Conservation (phyloP, 2,888 invertebrate genomes). For the Homarus gammarus region DNA sequence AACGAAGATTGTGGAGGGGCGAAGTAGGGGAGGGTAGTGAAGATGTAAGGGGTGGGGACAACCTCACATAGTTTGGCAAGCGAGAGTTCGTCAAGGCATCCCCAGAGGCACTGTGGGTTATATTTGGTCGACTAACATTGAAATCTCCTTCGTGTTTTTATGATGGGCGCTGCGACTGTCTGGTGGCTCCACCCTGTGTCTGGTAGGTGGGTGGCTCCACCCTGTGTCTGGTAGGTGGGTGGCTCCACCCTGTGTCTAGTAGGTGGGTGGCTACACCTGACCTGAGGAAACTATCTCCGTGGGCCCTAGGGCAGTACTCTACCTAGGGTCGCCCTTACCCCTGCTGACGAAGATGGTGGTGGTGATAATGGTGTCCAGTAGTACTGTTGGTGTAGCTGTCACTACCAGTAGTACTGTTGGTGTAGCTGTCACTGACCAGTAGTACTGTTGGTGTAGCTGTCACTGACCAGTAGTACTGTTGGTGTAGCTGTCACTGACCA, state of each 20-base stretch:
- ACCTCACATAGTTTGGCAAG: slow-evolving; percentile 27
- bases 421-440: too few relatives aligned
- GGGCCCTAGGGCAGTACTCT: too few relatives aligned
- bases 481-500: too few relatives aligned
- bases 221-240: neutral
- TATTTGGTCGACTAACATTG: slow-evolving; percentile 46
- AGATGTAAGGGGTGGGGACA: neutral
- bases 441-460: too few relatives aligned
- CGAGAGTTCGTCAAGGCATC: neutral
- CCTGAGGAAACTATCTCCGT: too few relatives aligned
- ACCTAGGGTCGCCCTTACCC: too few relatives aligned
- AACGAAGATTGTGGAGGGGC: neutral
- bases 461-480: too few relatives aligned
- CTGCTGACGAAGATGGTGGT: too few relatives aligned
- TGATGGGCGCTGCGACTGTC: neutral
- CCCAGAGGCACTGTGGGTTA: neutral
- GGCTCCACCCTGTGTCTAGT: neutral
- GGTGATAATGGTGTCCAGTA: too few relatives aligned
- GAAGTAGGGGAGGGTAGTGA: neutral
- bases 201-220: neutral
- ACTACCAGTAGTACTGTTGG: too few relatives aligned
- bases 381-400: too few relatives aligned
- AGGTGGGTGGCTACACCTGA: too few relatives aligned
- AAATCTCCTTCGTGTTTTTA: slow-evolving; percentile 48
- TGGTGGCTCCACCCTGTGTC: neutral